Base-by-base conservation (phyloP, 2,113 vertebrate genomes). In the Jaculus jaculus region DNA sequence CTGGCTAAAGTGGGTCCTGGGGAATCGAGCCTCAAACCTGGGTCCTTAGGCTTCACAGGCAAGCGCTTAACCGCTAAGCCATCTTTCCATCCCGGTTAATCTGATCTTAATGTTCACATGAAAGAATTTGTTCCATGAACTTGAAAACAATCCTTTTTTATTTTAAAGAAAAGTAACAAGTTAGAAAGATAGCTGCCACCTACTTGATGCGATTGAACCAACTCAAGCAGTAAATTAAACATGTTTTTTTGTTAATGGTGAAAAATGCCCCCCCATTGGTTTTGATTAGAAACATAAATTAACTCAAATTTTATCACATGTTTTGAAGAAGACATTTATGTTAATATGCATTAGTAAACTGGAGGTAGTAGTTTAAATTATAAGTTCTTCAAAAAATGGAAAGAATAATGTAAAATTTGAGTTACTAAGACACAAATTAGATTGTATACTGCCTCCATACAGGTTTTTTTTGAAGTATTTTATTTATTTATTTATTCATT, bases 141-240 rank as follows among this genome's bases (percentile, higher is more conserved):
- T 87, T 12, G 54, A 21, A 79, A 61, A 84, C 73, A 78, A 85
- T 51, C 21, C 6, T 88, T 87, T 51, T 47, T 37, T 90, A 34
- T 42, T 8, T 7, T 84, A 61, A 73, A 75, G 54, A 91, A 81
- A 58, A 89, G 28, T 66, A 95, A 37, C 71, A 93, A 80, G 30
- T 92, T 79, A n/a, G 61, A 28, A 77, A 89, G 65, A 65, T 87
- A 78, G 37, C 47, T 87, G 78, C 93, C 66, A 87, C 73, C 77
- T 96, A 32, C 61, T 93, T 68, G 77, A 91, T 84, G 39, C 86
- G 83, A 92, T 91, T 89, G 92, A 90, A 95, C 61, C 77, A 95
- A 74, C 47, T 93, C 81, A 93, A 72, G 91, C 90, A 91, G 60
- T 69, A 92, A 94, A 77, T 96, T 86, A 95, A 93, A 77, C 58